Evolutionary conservation across 2,797 vertebrate species (phyloP), one percentile per base, ranked within the genome.

Genomic region (Leptatherina wallacei): DNA sequence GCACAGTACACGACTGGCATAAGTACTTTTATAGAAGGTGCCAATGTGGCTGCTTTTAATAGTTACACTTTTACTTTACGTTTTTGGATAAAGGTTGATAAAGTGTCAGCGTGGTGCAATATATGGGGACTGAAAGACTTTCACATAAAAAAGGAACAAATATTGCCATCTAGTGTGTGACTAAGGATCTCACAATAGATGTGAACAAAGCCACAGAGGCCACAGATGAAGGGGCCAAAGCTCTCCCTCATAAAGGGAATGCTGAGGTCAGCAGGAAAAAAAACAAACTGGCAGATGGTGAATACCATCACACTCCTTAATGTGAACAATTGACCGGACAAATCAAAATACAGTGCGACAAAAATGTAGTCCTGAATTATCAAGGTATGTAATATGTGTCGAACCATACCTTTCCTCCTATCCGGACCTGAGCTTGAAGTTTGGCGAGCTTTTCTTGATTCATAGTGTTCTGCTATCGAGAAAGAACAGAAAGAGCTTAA

Each of bases 401-500:
- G 44, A 2, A 73, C 58, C 4, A n/a, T 94, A 99, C 98, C 97
- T 99, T 99, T 94, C 98, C 98, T 84, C 98, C 98, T 99, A 99
- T 99, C 94, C 98, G 98, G 94, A 99, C 98, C 89, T 99, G 96
- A 0, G 97, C 97, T 85, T 99, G 97, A 89, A 99, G 97, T 95
- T 99, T 99, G 85, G 97, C 97, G 57, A 99, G 94, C 81, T 99
- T 99, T 93, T 99, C 98, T 92, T 97, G 97, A 93, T 99, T 99
- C 98, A 99, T 99, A 74, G 67, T 95, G 80, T 94, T 93, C 90
- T 83, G 84, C 47, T 78, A 80, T 52, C 6, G 38, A n/a, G n/a
- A 18, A 60, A 49, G 9, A 22, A 66, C 57, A 71, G 56, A 24
- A 35, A 58, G 27, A 35, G 35, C 0, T 22, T 16, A 38, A 38